Base-by-base conservation (phyloP, 2,113 vertebrate species). In the Sprattus sprattus region DNA sequence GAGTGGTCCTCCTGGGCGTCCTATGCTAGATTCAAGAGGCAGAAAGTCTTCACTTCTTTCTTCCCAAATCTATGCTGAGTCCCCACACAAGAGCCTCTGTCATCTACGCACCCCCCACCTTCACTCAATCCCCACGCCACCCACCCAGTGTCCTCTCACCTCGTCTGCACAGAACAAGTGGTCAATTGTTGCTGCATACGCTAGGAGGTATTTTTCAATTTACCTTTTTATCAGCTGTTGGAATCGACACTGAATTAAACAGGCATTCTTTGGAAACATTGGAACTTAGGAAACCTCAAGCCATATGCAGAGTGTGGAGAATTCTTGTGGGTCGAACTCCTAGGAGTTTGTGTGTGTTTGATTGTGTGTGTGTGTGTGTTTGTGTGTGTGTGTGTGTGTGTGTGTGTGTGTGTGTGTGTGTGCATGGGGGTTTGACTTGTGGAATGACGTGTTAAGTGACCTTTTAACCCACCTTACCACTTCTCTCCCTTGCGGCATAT, bases 161-260 rank as follows among this genome's bases (percentile, higher is more conserved):
- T n/a, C 45, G 28, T 45, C 25, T 32, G 25, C 75, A 25, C 52
- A n/a, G 71, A 88, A 88, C 84, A 88, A 88, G 81, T 75, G 7
- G 5, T 7, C 20, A 7, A 85, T 85, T 88, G 84, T 88, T 86
- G 78, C 32, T 13, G 25, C 9, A 52, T 50, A 83, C 81, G 82
- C 85, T 84, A 54, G 49, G 64, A 88, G 85, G 85, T 86, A 86
- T 88, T 81, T 84, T 84, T 88, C 84, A 85, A 86, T 84, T 88
- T 81, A 88, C 47, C 82, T 64, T 88, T 83, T 88, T 88, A 85
- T 85, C 84, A 15, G 82, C 45, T 75, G 85, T 81, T 81, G 82
- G 54, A 86, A 84, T 85, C 45, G 39, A 83, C 87, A 85, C 87
- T 47, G 83, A 80, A 71, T 82, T 86, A 84, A 71, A 46, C 32